A percentile compares a stretch with the other conserved stretches of the same genome.
These are phyloP conservation scores for Typhlomys cinereus DNA, from an alignment of 2,113 vertebrate species.

Conservation along the genomic window DNA sequence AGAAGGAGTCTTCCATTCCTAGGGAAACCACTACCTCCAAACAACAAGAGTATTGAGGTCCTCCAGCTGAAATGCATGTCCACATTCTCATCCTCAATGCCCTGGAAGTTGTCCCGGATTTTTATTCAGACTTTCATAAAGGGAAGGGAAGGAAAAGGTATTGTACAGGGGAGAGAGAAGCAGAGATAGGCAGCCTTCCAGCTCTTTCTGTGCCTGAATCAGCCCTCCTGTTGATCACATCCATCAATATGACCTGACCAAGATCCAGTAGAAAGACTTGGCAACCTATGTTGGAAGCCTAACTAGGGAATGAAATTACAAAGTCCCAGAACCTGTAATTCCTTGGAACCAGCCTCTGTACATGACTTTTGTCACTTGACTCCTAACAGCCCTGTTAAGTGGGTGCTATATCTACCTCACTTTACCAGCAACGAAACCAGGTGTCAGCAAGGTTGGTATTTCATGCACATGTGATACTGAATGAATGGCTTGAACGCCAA, in stretches of 20 bases:
- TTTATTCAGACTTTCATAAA: not conserved
- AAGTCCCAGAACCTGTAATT: not conserved
- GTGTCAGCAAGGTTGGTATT: not conserved
- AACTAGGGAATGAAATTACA: not conserved
- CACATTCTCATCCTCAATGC: not conserved
- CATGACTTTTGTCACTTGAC: not conserved
- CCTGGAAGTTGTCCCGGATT: not conserved
- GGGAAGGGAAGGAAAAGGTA: not conserved
- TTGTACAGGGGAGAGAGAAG: not conserved
- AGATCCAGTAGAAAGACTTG: not conserved
- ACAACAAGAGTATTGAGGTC: not conserved
- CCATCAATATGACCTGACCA: not conserved
- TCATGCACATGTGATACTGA: not conserved
- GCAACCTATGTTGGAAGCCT: not conserved
- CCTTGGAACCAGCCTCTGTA: not conserved
- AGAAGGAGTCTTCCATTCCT: not conserved
- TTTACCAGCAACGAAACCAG: not conserved
- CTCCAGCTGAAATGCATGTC: not conserved
- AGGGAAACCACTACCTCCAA: not conserved
- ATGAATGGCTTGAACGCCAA: no score
- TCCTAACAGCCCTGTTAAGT: not conserved
- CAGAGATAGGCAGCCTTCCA: not conserved
- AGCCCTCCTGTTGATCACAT: not conserved
- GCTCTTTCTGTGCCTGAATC: not conserved
- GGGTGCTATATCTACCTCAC: not conserved